Evolutionary conservation across 2,797 vertebrate species (phyloP).

Genomic region (Euphonia xanthogaster): DNA sequence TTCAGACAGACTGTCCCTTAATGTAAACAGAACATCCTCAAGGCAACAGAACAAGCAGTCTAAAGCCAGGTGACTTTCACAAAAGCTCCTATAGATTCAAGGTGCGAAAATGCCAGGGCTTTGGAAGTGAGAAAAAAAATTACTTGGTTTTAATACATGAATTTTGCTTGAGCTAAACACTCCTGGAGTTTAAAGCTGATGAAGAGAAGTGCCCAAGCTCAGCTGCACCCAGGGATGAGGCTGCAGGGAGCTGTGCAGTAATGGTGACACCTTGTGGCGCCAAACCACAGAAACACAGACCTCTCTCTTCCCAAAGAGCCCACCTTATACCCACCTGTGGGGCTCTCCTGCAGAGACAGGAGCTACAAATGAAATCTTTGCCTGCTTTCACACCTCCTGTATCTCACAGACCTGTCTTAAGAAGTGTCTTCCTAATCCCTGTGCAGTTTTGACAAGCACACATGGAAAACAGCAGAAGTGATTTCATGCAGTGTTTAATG

Average conservation of each 20-base stretch:
- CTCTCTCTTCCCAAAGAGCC: background rate
- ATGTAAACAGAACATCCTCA: background rate
- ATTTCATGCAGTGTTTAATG: background rate
- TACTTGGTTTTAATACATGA: background rate
- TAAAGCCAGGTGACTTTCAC: background rate
- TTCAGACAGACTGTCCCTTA: background rate
- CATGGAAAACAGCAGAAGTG: background rate
- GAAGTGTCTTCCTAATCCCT: background rate
- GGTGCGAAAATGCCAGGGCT: background rate
- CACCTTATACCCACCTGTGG: accelerated
- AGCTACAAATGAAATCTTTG: background rate
- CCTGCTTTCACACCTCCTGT: background rate
- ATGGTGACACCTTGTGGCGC: conserved; percentile 61
- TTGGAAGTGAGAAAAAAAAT: accelerated
- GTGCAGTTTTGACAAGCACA: background rate
- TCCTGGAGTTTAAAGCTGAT: background rate
- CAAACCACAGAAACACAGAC: background rate
- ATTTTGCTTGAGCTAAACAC: background rate
- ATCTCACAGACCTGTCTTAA: background rate
- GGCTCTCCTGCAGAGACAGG: background rate
- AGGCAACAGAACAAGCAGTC: background rate
- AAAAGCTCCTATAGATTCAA: background rate
- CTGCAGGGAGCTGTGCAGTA: background rate
- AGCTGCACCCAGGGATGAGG: background rate
- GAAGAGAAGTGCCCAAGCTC: accelerated